A percentile compares a stretch with the other conserved stretches of the same genome.
phyloP scores from a whole-genome alignment of 2,888 invertebrate species.

The Tricholauxania praeusta region DNA sequence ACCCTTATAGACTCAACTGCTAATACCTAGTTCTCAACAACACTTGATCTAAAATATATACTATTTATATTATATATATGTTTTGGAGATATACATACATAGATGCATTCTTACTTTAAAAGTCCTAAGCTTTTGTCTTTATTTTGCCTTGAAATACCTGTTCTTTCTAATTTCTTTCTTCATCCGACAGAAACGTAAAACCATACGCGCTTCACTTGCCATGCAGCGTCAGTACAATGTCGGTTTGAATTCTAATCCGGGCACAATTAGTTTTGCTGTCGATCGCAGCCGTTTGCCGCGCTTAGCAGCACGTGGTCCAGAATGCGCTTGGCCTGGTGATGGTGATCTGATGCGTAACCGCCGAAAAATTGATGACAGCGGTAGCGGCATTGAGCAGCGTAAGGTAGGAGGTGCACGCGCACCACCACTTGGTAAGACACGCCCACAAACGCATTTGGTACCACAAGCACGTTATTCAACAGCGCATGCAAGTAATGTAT shows the following conservation, averaged over 20 bases:
- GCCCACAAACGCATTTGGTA: slow-evolving; percentile 63
- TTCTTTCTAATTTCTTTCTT: too few species aligned
- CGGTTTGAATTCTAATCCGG: slow-evolving; percentile 70
- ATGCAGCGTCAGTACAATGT: slow-evolving; percentile 75
- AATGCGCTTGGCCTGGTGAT: slow-evolving; percentile 77
- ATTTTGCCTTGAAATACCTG: too few species aligned
- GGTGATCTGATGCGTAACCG: slow-evolving; percentile 75
- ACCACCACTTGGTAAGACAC: slow-evolving; percentile 62
- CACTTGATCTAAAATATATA: too few species aligned
- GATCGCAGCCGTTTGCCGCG: slow-evolving; percentile 72
- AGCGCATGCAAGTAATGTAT: slow-evolving; percentile 84
- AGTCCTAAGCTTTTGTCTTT: too few species aligned
- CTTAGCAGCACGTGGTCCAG: slow-evolving; percentile 71
- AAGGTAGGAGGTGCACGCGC: slow-evolving; percentile 50
- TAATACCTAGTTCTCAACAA: too few species aligned
- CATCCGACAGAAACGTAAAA: slow-evolving; percentile 72
- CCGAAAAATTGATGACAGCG: slow-evolving; percentile 70
- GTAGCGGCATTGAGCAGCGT: slow-evolving; percentile 49
- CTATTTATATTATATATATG: too few species aligned
- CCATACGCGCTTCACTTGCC: slow-evolving; percentile 82
- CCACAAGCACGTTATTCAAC: slow-evolving; percentile 77
- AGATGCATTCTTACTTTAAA: too few species aligned
- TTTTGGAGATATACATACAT: too few species aligned
- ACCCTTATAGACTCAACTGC: too few species aligned
- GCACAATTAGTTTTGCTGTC: slow-evolving; percentile 84